Base-by-base conservation (phyloP, 2,888 invertebrate genomes). In the Deroplatys truncata region DNA sequence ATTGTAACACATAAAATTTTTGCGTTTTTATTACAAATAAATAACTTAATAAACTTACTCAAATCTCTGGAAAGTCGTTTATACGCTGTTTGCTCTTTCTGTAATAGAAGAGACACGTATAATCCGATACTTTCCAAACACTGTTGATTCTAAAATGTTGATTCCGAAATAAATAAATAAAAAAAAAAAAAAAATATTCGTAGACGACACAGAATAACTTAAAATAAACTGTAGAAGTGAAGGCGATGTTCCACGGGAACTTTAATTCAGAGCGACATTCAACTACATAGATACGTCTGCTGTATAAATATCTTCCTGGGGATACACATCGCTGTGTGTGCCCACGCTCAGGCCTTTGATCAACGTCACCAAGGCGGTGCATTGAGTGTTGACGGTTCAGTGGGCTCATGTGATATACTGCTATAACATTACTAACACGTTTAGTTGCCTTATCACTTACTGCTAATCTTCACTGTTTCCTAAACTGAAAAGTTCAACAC, bases 161-260 rank as follows among this genome's bases (percentile, higher is more conserved):
- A 72, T 72, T 72, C 56, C 20, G 20, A 72, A 72, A 72, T 72
- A 25, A n/a, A n/a, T n/a, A n/a, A n/a, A n/a, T n/a, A n/a, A n/a
- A n/a, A n/a, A n/a, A n/a, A n/a, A n/a, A n/a, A 72, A 72, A 72
- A 72, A 5, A 9, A 56, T 56, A 56, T 16, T 16, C 16, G 16
- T 56, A 56, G 56, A 16, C 3, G 56, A 72, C 56, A 72, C 56
- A 72, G 56, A 72, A 28, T 28, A 29, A 82, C 31, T 82, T 86
- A 86, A 86, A 86, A 86, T 86, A 86, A 86, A 86, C 86, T 3
- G 56, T 82, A 86, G 86, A 82, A 20, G 82, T 29, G 86, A 82
- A 82, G 20, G 86, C 29, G 82, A 56, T 29, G 86, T 86, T 49
- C 28, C 35, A 3, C 28, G 28, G 29, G 86, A 29, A 31, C 29